Conservation (phyloP, 2,888 invertebrate genomes). For the Callyntrura guangdongensis region DNA sequence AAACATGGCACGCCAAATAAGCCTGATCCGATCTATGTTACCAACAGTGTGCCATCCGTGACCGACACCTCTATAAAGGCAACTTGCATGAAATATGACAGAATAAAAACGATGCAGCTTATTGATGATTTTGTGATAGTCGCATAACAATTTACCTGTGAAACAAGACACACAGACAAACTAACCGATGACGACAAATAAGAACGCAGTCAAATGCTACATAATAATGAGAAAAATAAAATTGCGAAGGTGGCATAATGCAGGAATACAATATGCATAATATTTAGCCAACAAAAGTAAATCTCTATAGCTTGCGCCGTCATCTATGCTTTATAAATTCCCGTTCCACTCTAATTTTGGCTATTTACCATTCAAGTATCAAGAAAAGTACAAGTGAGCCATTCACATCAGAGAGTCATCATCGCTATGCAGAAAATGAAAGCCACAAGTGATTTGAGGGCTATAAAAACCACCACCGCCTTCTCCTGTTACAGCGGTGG, state of each 20-base stretch:
- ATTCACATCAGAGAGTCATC: constrained; percentile 23
- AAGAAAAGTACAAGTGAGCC: constrained; percentile 51
- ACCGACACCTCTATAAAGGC: no score
- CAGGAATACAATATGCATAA: not conserved
- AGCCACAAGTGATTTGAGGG: constrained; percentile 34
- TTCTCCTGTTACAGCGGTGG: constrained; percentile 30
- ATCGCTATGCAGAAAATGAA: constrained; percentile 44
- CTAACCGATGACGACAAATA: not conserved
- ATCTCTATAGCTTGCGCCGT: constrained; percentile 17
- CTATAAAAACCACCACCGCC: constrained; percentile 38
- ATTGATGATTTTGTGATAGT: no score
- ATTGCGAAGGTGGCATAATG: constrained; percentile 47
- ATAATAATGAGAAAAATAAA: constrained; percentile 39
- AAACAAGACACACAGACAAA: no score
- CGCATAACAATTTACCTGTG: no score
- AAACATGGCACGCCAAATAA: no score
- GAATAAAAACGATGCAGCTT: no score
- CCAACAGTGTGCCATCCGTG: no score
- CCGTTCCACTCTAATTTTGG: constrained; percentile 64
- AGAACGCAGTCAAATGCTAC: not conserved
- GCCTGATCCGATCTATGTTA: no score
- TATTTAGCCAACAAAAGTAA: constrained; percentile 26
- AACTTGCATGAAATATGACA: no score
- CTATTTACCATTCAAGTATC: constrained; percentile 50
- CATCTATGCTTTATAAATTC: constrained; percentile 20